phyloP scores from a whole-genome alignment of 1,140 invertebrate species.

The Tetramorium parvispinum region DNA sequence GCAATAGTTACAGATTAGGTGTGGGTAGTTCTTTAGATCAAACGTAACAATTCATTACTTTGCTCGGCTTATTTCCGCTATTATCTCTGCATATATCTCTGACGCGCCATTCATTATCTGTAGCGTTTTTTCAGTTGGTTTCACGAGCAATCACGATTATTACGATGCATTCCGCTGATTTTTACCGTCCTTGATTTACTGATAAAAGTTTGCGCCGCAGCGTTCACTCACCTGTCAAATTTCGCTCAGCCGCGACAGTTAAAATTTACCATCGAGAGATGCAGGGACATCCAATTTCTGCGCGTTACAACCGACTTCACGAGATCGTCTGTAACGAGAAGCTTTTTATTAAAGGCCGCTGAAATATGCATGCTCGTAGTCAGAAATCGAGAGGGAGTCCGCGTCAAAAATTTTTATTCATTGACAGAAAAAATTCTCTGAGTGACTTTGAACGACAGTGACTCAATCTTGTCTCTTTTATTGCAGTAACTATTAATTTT shows the following conservation, averaged over 20 bases:
- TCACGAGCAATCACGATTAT: slow-evolving; percentile 39
- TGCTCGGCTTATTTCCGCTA: slow-evolving; percentile 10
- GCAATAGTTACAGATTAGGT: neutral
- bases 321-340: slow-evolving; percentile 65
- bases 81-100: no score
- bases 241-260: slow-evolving; percentile 67
- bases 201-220: slow-evolving; percentile 55
- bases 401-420: slow-evolving; percentile 17
- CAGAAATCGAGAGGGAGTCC: slow-evolving; percentile 13
- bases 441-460: slow-evolving; percentile 26
- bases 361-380: slow-evolving; percentile 26
- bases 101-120: slow-evolving; percentile 1
- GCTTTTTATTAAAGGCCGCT: slow-evolving; percentile 66
- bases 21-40: neutral
- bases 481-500: neutral
- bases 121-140: slow-evolving; percentile 43
- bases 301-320: slow-evolving; percentile 50
- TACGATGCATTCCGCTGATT: slow-evolving; percentile 17
- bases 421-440: slow-evolving; percentile 27
- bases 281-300: slow-evolving; percentile 71
- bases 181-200: slow-evolving; percentile 65
- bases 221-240: slow-evolving; percentile 74
- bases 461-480: slow-evolving; percentile 2
- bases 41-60: slow-evolving; percentile 10
- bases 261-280: slow-evolving; percentile 67